Conservation (phyloP, 2,113 vertebrate species). For the Saccopteryx bilineata region DNA sequence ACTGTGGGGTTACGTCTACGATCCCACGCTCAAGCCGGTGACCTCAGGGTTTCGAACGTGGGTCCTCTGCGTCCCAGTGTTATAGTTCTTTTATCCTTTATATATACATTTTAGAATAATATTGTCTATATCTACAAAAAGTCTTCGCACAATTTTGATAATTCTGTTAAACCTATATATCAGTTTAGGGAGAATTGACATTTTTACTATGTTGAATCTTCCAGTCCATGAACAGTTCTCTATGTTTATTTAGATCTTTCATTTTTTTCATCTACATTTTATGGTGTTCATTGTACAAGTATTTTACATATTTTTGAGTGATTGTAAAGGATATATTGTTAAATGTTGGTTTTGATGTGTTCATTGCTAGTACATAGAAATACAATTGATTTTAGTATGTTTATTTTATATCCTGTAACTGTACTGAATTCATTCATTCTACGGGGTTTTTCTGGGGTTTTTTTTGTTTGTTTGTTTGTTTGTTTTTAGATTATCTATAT, state of each 20-base stretch:
- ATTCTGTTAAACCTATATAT: background rate
- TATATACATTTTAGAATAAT: no score
- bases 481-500: background rate
- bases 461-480: no score
- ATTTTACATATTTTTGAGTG: background rate
- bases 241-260: background rate
- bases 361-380: background rate
- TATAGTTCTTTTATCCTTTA: no score
- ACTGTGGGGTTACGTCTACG: no score
- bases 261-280: background rate
- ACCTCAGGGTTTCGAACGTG: no score
- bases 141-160: background rate
- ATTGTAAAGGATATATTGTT: conserved; percentile 2
- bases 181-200: background rate
- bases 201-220: background rate
- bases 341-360: background rate
- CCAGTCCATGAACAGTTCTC: no score
- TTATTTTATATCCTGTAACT: background rate
- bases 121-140: background rate
- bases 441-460: background rate
- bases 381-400: background rate
- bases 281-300: background rate
- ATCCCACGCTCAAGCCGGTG: no score
- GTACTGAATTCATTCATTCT: background rate
- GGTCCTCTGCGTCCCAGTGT: no score